Evolutionary conservation across 2,888 invertebrate species (phyloP), one percentile per base, ranked within the genome.

Genomic region (Monochamus alternatus): DNA sequence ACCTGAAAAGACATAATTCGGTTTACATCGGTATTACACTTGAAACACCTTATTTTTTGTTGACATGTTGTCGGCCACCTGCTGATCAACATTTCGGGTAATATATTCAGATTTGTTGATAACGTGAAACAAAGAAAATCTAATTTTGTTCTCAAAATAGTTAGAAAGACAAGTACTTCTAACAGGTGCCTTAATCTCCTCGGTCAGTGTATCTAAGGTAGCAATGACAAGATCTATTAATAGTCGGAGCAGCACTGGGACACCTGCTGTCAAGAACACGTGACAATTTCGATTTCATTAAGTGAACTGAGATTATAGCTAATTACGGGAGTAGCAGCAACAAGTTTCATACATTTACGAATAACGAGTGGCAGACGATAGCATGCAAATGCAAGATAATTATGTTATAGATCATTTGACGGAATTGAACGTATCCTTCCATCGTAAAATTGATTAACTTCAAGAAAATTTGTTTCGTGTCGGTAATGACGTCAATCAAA

Each of bases 211-310:
- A 55, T 55, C 55, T 55, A 55, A n/a, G 55, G 55, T 55, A 55
- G 55, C 55, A 55, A 7, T 55, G 55, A 55, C 55, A 55, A 55
- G 55, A 55, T 55, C 55, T 55, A 55, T 55, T 55, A 55, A 55
- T 55, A 55, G 55, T 55, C 14, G 22, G 55, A 55, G 63, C 22
- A 43, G 43, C 59, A 59, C 31, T 63, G 44, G 44, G 22, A 38
- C 63, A 63, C 63, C 63, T 63, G 63, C 63, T 63, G 60, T 63
- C 44, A 43, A 44, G 22, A 63, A 38, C 63, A 67, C 38, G 67
- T 55, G 67, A 55, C 55, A 55, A 67, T 52, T 67, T 55, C n/a
- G 52, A 44, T 47, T 52, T 30, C 51, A 52, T 32, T 51, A 55
- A 52, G 10, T 67, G 30, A 44, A 55, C 14, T 14, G 14, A 55